Conservation (phyloP, 2,113 vertebrate species). For the Ptychochromis oligacanthus region DNA sequence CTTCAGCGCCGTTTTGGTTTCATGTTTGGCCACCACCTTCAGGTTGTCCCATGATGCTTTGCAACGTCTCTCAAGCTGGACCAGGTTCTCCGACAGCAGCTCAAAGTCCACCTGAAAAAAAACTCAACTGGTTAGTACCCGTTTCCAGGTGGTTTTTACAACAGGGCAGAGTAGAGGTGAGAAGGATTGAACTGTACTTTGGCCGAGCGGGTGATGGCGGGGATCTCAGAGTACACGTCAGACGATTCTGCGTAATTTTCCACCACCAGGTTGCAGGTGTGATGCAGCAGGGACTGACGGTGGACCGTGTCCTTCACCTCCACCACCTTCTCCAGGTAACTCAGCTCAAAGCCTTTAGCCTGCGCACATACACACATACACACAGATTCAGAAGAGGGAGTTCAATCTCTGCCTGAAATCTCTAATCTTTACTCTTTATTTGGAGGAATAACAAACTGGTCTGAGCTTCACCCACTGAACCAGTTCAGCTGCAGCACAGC, state of each 20-base stretch:
- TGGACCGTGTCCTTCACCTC: conserved; percentile 98
- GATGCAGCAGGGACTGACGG: conserved; percentile 92
- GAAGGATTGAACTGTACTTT: conserved; percentile 77
- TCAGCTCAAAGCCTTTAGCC: conserved; percentile 94
- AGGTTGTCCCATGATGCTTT: conserved; percentile 91
- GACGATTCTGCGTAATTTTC: conserved; percentile 89
- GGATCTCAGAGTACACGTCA: conserved; percentile 93
- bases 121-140: background rate
- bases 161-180: too few species aligned
- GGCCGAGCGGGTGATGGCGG: conserved; percentile 89
- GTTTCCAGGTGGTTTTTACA: background rate
- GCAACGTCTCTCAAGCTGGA: conserved; percentile 90
- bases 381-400: background rate
- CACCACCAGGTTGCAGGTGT: conserved; percentile 89
- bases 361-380: conserved; percentile 61
- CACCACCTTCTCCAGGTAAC: conserved; percentile 95
- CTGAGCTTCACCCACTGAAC: background rate
- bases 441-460: background rate
- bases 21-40: conserved; percentile 90
- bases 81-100: conserved; percentile 87
- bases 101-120: conserved; percentile 91
- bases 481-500: background rate
- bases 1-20: conserved; percentile 84
- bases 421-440: background rate
- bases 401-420: rapidly evolving